Evolutionary conservation across 1,140 invertebrate species (phyloP).

Genomic region (Drosophila elegans): DNA sequence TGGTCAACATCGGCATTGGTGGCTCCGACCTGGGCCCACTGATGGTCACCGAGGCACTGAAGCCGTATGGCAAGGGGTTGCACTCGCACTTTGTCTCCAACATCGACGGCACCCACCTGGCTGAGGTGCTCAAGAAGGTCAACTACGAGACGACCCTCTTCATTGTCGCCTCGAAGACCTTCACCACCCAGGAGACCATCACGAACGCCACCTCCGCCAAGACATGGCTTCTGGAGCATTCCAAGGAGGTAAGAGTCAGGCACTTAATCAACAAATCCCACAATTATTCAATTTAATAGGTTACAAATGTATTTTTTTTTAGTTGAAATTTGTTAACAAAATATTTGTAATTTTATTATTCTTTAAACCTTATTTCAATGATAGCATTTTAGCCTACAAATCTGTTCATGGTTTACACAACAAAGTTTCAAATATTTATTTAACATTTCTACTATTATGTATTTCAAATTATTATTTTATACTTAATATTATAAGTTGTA

Average conservation of each 20-base stretch:
- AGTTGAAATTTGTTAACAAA: too few species aligned
- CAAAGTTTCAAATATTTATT: too few species aligned
- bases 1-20: slow-evolving; percentile 99
- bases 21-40: slow-evolving; percentile 99
- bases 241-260: slow-evolving; percentile 91
- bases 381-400: too few species aligned
- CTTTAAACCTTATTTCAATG: too few species aligned
- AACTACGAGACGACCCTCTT: slow-evolving; percentile 98
- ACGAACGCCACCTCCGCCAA: slow-evolving; percentile 99
- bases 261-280: not conserved
- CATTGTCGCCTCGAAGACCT: slow-evolving; percentile 99
- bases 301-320: too few species aligned
- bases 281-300: too few species aligned
- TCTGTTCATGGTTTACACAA: too few species aligned
- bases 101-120: slow-evolving; percentile 99
- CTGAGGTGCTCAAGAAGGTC: slow-evolving; percentile 95
- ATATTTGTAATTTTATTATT: too few species aligned
- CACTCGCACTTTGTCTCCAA: slow-evolving; percentile 99
- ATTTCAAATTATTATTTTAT: too few species aligned
- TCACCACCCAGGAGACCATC: slow-evolving; percentile 99
- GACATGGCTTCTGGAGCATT: slow-evolving; percentile 94
- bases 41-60: slow-evolving; percentile 99
- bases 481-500: too few species aligned
- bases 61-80: slow-evolving; percentile 94
- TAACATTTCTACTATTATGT: too few species aligned